phyloP scores from a whole-genome alignment of 23 tunicate species.

The Halocynthia aurantium region DNA sequence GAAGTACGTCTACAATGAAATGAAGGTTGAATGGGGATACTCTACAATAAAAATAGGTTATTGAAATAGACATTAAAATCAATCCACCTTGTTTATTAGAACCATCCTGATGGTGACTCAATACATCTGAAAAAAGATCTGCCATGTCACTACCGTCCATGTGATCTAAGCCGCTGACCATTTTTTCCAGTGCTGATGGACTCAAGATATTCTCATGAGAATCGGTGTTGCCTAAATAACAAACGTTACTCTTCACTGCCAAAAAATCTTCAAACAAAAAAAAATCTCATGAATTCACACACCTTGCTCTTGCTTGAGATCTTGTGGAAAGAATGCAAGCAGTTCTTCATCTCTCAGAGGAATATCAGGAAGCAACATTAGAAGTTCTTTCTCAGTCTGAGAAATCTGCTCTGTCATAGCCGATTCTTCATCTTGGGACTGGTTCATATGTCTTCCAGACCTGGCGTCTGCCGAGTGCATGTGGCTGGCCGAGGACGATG shows the following conservation, averaged over 20 bases:
- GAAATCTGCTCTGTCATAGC: conserved; percentile 39
- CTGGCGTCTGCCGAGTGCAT: background rate
- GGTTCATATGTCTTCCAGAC: background rate
- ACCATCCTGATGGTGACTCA: conserved; percentile 46
- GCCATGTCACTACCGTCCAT: conserved; percentile 74
- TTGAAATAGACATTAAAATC: too few species aligned
- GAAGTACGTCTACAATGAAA: too few species aligned
- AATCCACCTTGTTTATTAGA: conserved; percentile 7
- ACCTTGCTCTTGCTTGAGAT: conserved; percentile 21
- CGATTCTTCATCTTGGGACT: conserved; percentile 60
- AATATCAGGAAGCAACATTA: conserved; percentile 55
- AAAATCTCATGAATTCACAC: background rate
- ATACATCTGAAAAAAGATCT: conserved; percentile 63
- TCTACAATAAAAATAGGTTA: too few species aligned
- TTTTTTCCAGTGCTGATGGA: conserved; percentile 63
- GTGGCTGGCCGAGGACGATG: background rate
- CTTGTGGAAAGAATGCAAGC: conserved; percentile 30
- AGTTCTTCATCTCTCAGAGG: conserved; percentile 79
- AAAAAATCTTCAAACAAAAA: background rate
- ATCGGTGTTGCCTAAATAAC: conserved; percentile 31
- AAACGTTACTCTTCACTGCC: background rate
- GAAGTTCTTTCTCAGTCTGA: conserved; percentile 51
- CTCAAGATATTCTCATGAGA: conserved; percentile 62
- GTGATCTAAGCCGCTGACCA: conserved; percentile 71
- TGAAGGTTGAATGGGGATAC: background rate